Evolutionary conservation across 2,113 vertebrate genomes (phyloP).

Genomic region (Rousettus leschenaultii): DNA sequence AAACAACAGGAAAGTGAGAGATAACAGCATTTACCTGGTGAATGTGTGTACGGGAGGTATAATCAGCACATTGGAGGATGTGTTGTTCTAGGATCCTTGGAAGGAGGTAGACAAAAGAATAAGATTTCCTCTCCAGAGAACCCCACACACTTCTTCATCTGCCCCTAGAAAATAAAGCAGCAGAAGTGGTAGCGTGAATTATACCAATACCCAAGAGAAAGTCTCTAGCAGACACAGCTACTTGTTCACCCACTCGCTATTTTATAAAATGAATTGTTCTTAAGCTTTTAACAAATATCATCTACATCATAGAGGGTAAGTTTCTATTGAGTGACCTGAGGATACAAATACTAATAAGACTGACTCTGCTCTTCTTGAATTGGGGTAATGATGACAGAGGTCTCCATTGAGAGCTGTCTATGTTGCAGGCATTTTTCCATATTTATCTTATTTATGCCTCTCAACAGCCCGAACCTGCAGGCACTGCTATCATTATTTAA

Average conservation of each 20-base stretch:
- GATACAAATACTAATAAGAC: background rate
- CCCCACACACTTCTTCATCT: background rate
- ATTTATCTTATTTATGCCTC: background rate
- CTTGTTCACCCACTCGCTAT: background rate
- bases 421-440: background rate
- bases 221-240: too few species aligned
- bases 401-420: background rate
- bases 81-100: background rate
- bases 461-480: background rate
- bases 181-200: background rate
- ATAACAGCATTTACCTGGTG: background rate
- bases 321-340: background rate
- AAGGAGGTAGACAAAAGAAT: background rate
- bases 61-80: background rate
- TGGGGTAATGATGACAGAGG: background rate
- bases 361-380: background rate
- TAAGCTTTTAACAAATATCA: background rate
- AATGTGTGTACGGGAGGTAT: accelerated
- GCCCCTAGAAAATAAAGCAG: background rate
- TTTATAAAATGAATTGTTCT: background rate
- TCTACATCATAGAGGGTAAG: background rate
- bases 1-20: background rate
- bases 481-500: background rate
- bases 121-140: background rate
- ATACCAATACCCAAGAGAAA: background rate